Base-by-base conservation (phyloP, 2,113 vertebrate genomes). In the Megaceryle torquata region DNA sequence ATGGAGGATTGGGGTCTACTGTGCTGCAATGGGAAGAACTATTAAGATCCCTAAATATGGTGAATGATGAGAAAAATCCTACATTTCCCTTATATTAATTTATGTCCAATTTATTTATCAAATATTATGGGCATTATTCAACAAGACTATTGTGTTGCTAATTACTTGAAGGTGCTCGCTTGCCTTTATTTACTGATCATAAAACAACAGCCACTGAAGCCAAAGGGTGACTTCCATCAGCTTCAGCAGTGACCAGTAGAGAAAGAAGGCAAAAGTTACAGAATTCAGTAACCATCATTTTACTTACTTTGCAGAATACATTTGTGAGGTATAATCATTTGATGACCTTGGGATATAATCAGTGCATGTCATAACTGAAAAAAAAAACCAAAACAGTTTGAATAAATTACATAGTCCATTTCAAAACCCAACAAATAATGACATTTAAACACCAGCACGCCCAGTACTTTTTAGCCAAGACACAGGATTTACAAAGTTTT, bases 231-330 rank as follows among this genome's bases (percentile, higher is more conserved):
- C 63, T 88, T 70, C n/a, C 41, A 2, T 29, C 70, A 84, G 33
- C 78, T 76, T 69, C 85, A 68, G n/a, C 9, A 53, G 15, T 26
- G 7, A 53, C 44, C 12, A 68, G 35, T 92, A 89, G n/a, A 74
- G 59, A 89, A 70, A 86, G 51, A 78, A 92, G 35, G 29, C 37
- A 72, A 77, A 28, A 91, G 18, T 60, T 70, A 90, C 7, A 86
- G 51, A 93, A 87, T 78, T 88, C 82, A 71, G 33, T 93, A 94
- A 92, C 48, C 94, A 93, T 41, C 81, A 53, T 88, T 95, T 28
- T 46, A 98, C 98, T 98, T 98, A 98, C 98, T 98, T 98, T 98
- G 98, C 93, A 97, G 98, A 98, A 98, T 98, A 98, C 95, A 98
- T 97, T 94, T 98, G 98, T 98, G 98, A 98, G 97, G 98, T 98